These are phyloP conservation scores for Meleagris gallopavo DNA, from an alignment of 2,113 vertebrate species.

Conservation along the genomic window DNA sequence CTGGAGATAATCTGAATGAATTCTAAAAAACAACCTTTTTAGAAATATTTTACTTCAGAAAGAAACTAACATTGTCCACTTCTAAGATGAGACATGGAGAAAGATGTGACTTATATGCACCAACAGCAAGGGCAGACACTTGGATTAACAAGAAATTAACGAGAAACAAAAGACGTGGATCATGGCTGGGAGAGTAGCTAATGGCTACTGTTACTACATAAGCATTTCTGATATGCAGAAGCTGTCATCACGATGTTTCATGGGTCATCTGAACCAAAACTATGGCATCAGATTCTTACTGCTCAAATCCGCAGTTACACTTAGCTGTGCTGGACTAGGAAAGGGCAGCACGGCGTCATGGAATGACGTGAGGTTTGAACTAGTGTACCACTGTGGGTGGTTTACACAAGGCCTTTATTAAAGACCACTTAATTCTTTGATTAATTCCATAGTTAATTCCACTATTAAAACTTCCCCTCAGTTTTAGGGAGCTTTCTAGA, in stretches of 20 bases:
- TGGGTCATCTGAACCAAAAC: background rate
- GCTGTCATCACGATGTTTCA: background rate
- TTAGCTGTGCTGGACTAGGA: background rate
- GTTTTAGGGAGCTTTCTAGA: background rate
- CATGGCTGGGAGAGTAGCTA: background rate
- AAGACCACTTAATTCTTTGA: background rate
- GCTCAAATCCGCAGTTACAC: background rate
- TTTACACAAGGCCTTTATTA: background rate
- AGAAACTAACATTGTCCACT: background rate
- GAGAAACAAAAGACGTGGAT: background rate
- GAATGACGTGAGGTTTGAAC: background rate
- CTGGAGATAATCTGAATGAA: background rate
- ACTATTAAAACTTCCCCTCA: background rate
- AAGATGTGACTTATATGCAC: background rate
- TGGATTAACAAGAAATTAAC: background rate
- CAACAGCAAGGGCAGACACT: background rate
- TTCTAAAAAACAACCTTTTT: background rate
- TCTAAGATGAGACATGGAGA: background rate
- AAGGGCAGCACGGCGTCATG: background rate
- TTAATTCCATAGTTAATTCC: background rate
- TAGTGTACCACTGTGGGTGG: fast-evolving
- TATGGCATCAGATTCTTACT: background rate
- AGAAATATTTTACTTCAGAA: background rate
- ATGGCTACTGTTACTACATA: background rate
- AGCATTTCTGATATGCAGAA: background rate